Evolutionary conservation across 2,888 invertebrate genomes (phyloP).

Genomic region (Alviniconcha strummeri): DNA sequence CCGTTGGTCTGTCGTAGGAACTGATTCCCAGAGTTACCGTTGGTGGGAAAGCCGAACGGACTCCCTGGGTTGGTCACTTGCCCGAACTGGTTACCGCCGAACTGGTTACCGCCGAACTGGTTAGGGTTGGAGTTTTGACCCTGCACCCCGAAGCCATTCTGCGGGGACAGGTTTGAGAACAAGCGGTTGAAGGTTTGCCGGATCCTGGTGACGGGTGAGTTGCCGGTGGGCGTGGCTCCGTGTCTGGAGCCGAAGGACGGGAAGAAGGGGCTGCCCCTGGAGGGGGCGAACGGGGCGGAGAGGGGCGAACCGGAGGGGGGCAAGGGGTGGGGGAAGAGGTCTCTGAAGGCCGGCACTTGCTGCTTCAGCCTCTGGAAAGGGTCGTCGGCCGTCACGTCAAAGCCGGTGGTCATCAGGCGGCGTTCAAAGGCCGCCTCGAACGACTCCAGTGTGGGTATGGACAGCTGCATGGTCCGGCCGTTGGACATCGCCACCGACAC

Average conservation of each 20-base stretch:
- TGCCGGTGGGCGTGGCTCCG: neutral
- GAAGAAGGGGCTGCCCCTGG: slow-evolving; percentile 13
- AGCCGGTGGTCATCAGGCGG: slow-evolving; percentile 19
- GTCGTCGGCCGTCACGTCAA: slow-evolving; percentile 7
- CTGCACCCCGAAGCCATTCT: neutral
- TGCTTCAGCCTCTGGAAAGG: slow-evolving; percentile 14
- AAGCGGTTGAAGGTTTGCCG: neutral
- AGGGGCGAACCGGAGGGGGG: neutral
- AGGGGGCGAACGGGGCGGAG: slow-evolving; percentile 1
- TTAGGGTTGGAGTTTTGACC: neutral
- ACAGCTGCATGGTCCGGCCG: neutral
- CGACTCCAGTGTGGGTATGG: slow-evolving; percentile 12
- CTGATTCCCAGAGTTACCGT: neutral
- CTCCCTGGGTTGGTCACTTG: neutral
- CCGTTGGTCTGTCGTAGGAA: neutral
- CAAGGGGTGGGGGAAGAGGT: slow-evolving; percentile 18
- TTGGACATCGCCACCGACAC: slow-evolving; percentile 1
- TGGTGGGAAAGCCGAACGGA: neutral
- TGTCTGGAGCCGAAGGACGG: slow-evolving; percentile 17
- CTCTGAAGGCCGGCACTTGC: slow-evolving; percentile 15
- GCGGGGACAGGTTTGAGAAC: neutral
- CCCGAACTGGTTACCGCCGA: neutral
- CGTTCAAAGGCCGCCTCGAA: slow-evolving; percentile 23
- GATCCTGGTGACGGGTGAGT: neutral
- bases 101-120: neutral